Conservation (phyloP, 2,797 vertebrate species). For the Eupleurogrammus muticus region DNA sequence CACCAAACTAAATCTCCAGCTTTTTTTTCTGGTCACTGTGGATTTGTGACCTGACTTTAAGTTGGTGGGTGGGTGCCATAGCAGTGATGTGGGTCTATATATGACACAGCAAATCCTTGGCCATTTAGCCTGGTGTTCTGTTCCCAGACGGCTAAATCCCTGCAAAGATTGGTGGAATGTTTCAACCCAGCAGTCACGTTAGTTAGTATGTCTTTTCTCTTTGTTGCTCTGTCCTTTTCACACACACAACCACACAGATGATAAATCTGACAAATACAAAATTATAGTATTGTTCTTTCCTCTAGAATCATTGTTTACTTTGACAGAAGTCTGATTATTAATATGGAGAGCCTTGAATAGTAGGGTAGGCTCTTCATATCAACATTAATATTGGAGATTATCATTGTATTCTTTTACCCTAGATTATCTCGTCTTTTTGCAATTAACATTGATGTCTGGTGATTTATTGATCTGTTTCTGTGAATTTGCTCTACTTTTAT, state of each 20-base stretch:
- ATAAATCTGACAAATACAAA: neutral
- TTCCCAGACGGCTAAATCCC: slow-evolving; percentile 74
- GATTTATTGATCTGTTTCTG: neutral
- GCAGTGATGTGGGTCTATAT: slow-evolving; percentile 71
- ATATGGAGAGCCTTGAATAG: neutral
- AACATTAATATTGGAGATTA: neutral
- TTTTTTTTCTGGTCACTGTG: slow-evolving; percentile 2
- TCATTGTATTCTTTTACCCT: neutral
- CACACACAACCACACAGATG: neutral
- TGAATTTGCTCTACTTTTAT: neutral
- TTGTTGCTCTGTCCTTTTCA: too few species aligned
- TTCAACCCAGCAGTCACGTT: slow-evolving; percentile 63
- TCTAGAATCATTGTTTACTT: neutral
- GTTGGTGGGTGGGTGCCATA: slow-evolving; percentile 33
- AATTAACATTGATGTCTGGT: neutral
- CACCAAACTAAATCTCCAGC: neutral
- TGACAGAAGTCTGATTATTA: neutral
- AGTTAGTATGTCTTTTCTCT: slow-evolving; percentile 66
- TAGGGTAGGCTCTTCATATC: neutral
- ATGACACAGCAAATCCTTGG: slow-evolving; percentile 69
- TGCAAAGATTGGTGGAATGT: slow-evolving; percentile 62
- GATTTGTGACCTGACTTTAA: slow-evolving; percentile 32
- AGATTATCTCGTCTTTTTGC: neutral
- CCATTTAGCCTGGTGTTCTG: slow-evolving; percentile 75
- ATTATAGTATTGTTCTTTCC: neutral